phyloP scores from a whole-genome alignment of 2,113 vertebrate genomes.

The Ammospiza caudacuta region DNA sequence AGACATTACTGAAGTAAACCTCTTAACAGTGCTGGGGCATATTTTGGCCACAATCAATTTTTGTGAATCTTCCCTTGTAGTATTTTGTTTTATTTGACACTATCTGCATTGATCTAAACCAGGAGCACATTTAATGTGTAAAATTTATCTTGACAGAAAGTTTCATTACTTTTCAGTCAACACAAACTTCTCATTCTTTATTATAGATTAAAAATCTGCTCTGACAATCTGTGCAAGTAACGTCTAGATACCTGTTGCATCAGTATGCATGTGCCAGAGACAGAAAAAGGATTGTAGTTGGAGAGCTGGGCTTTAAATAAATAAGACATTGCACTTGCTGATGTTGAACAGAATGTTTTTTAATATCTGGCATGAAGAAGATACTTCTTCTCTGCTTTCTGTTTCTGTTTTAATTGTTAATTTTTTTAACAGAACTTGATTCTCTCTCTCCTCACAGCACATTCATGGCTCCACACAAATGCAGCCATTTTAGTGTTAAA shows the following conservation, averaged over 20 bases:
- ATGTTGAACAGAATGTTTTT: not conserved
- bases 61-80: constrained; percentile 84
- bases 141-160: constrained; percentile 85
- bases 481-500: not conserved
- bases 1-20: constrained; percentile 90
- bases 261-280: not conserved
- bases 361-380: not conserved
- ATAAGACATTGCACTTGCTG: not conserved
- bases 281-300: constrained; percentile 21
- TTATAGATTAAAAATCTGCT: constrained; percentile 67
- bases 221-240: constrained; percentile 51
- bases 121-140: constrained; percentile 77
- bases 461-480: not conserved
- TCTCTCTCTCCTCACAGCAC: not conserved
- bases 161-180: constrained; percentile 79
- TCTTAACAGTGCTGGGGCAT: constrained; percentile 84
- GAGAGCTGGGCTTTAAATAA: constrained; percentile 31
- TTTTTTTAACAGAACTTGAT: not conserved
- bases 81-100: constrained; percentile 82
- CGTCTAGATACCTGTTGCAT: constrained; percentile 37
- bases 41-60: constrained; percentile 92
- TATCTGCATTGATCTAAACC: constrained; percentile 87
- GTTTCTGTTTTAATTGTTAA: not conserved
- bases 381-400: not conserved
- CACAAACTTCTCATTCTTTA: constrained; percentile 67